Conservation (phyloP, 1,140 invertebrate genomes). For the Heliconius eleuchia region DNA sequence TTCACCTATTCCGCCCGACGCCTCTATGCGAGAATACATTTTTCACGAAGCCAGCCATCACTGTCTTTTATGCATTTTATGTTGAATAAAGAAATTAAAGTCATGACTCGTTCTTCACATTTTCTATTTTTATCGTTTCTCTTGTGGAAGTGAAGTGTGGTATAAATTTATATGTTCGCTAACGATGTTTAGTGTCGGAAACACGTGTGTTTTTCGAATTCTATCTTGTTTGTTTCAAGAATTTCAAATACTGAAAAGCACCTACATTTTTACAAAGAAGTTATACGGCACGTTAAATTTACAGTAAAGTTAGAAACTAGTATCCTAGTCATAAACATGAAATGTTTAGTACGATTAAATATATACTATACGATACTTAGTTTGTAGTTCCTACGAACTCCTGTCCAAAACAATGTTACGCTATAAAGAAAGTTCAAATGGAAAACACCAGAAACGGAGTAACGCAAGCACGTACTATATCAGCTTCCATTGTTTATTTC, state of each 20-base stretch:
- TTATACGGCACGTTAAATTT: background rate
- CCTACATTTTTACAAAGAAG: background rate
- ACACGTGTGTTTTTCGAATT: background rate
- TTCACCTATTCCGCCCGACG: conserved; percentile 49
- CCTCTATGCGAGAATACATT: conserved; percentile 63
- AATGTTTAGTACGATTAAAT: conserved; percentile 20
- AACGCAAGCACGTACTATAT: conserved; percentile 25
- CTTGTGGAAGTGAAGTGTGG: conserved; percentile 15
- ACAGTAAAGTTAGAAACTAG: background rate
- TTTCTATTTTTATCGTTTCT: conserved; percentile 26
- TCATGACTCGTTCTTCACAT: conserved; percentile 28
- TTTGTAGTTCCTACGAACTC: conserved; percentile 22
- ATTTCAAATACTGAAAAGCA: background rate
- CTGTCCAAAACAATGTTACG: conserved; percentile 29
- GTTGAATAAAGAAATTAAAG: conserved; percentile 44
- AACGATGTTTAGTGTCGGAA: background rate
- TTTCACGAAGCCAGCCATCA: conserved; percentile 61
- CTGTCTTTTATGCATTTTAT: conserved; percentile 54
- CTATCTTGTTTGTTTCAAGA: background rate
- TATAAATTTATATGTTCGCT: conserved; percentile 14
- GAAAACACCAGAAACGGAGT: conserved; percentile 23
- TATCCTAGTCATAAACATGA: conserved; percentile 15
- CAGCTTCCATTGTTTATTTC: conserved; percentile 26
- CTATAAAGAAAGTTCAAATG: conserved; percentile 34
- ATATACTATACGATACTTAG: background rate